Evolutionary conservation across 37 sponge, comb jelly and placozoan species (phyloP), one percentile per base, ranked within the genome.

Genomic region (Amphimedon queenslandica): DNA sequence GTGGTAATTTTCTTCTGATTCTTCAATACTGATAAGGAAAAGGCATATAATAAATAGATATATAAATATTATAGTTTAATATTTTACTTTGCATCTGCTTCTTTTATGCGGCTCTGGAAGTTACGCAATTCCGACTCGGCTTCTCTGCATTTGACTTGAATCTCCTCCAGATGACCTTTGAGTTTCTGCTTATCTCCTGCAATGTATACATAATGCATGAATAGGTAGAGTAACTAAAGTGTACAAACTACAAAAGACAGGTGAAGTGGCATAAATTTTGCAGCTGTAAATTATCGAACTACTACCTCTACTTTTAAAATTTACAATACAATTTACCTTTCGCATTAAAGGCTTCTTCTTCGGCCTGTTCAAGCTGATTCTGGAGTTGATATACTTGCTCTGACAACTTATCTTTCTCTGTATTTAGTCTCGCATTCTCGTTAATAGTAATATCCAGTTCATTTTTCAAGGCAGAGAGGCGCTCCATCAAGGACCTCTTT

Each of bases 1-100:
- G 61, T 77, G 72, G 56, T 36, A 72, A 24, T 82, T 35, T 24
- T 88, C 84, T 10, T 82, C 83, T 51, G 65, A 71, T 33, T 82
- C 79, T 25, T 42, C n/a, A 11, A 88, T 56, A n/a, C 88, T 85
- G 58, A 47, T 47, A 47, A 47, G 13, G 53, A 47, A 47, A 13
- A 47, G 53, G 8, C 53, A 47, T 47, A 13, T 47, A 47, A 13
- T 47, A 47, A 8, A 47, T 47, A 47, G 13, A 8, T 47, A 47
- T 47, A 18, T 8, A 18, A 47, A 47, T 18, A 8, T 47, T 47
- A 47, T 13, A 18, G 53, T 47, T 8, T 47, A 18, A 18, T 47
- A 47, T 18, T 47, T 18, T 8, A 47, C 53, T 47, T 47, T 47
- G 13, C 8, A 18, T 47, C 53, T 18, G 53, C 53, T 47, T 47